These are phyloP conservation scores for Branchinecta lynchi DNA, from an alignment of 1,140 invertebrate genomes.

Conservation along the genomic window DNA sequence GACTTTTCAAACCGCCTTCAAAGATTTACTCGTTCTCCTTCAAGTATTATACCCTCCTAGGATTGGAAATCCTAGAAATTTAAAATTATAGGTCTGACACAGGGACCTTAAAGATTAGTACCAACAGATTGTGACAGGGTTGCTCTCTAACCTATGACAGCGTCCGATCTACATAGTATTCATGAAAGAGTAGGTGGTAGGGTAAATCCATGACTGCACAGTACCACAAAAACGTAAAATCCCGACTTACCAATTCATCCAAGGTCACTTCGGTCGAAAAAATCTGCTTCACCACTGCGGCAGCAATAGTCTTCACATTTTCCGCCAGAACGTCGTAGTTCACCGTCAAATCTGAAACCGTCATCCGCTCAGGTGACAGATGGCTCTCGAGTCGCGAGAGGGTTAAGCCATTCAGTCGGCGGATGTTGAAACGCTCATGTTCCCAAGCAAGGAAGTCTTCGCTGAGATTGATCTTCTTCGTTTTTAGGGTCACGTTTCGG, in stretches of 20 bases:
- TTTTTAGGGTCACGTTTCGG: conserved; percentile 44
- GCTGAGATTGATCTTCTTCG: conserved; percentile 95
- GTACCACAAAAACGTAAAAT: no score
- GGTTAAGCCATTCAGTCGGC: conserved; percentile 76
- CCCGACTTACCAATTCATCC: not conserved
- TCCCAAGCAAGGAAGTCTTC: conserved; percentile 88
- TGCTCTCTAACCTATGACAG: no score
- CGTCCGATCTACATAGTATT: no score
- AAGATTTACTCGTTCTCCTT: no score
- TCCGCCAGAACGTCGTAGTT: not conserved
- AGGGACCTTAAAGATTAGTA: no score
- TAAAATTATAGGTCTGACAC: no score
- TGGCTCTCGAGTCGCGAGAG: conserved; percentile 51
- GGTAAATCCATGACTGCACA: no score
- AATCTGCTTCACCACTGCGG: not conserved
- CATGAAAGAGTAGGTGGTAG: no score
- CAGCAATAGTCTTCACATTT: not conserved
- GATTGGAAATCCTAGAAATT: no score
- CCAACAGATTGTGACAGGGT: no score
- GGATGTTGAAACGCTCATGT: conserved; percentile 88
- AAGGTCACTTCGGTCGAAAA: not conserved
- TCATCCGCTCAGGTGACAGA: not conserved
- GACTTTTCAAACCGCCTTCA: no score
- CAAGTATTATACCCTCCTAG: no score
- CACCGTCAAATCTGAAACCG: not conserved